Base-by-base conservation (phyloP, 2,888 invertebrate species). In the Invenusta paracnida region DNA sequence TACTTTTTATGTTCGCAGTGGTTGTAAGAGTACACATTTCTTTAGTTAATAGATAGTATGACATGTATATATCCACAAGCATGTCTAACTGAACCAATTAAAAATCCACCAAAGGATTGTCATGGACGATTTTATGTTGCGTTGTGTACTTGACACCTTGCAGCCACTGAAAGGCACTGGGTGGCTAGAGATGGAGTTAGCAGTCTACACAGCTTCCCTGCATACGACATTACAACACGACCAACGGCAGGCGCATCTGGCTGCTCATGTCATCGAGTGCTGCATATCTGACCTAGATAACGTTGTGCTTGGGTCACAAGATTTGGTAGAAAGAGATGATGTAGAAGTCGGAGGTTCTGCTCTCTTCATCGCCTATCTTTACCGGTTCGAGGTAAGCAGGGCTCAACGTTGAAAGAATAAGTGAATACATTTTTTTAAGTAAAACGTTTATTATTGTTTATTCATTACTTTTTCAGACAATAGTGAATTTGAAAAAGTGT, bases 111-210 rank as follows among this genome's bases (percentile, higher is more conserved):
- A n/a, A n/a, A n/a, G n/a, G n/a, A n/a, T n/a, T n/a, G n/a, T n/a
- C n/a, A n/a, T n/a, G n/a, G n/a, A n/a, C n/a, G n/a, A n/a, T n/a
- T n/a, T n/a, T n/a, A n/a, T n/a, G n/a, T n/a, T n/a, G n/a, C n/a
- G n/a, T n/a, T n/a, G n/a, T n/a, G n/a, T n/a, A n/a, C n/a, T n/a
- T n/a, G n/a, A n/a, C n/a, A n/a, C n/a, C n/a, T n/a, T n/a, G n/a
- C n/a, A n/a, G n/a, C n/a, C n/a, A n/a, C n/a, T n/a, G 23, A 23
- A 23, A 2, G 73, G 73, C 23, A 73, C 73, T 73, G 73, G 73
- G 27, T 73, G 73, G 73, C 73, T 73, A n/a, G 73, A 73, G 25
- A 73, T 73, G 73, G 73, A 73, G 73, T 23, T 73, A 23, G 73
- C 73, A 13, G 73, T 73, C 17, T 73, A 73, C 73, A 73, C 73